Conservation (phyloP, 2,888 invertebrate species). For the Stenotaenia linearis region DNA sequence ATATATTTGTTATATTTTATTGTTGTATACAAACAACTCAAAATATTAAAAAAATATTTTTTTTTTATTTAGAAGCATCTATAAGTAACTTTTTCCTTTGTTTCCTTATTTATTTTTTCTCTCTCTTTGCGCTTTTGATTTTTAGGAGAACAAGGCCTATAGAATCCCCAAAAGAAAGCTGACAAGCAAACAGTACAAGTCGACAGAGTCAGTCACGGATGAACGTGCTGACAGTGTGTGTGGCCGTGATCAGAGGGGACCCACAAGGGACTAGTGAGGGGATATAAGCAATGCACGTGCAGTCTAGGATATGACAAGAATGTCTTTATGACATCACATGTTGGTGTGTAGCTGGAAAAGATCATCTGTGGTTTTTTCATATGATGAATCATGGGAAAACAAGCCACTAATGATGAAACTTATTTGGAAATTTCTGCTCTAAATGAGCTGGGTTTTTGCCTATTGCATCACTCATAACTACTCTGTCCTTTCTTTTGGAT, state of each 20-base stretch:
- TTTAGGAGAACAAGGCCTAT: neutral
- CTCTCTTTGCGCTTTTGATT: neutral
- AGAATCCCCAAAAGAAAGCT: constrained; percentile 24
- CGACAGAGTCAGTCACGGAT: constrained; percentile 24
- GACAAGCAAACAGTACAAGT: constrained; percentile 26
- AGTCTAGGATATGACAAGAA: constrained; percentile 24
- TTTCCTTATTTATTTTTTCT: neutral
- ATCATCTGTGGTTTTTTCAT: constrained; percentile 19
- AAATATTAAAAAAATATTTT: neutral
- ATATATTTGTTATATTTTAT: too few relatives aligned
- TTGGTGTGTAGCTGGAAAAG: constrained; percentile 7
- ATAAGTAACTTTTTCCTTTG: neutral
- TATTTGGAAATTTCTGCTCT: neutral
- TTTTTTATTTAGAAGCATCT: neutral
- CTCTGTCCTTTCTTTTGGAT: neutral
- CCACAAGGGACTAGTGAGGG: constrained; percentile 22
- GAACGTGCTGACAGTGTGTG: constrained; percentile 26
- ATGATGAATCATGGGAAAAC: constrained; percentile 15
- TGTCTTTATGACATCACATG: constrained; percentile 21
- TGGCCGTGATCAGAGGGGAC: constrained; percentile 26
- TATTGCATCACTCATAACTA: neutral
- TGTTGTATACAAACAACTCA: too few relatives aligned
- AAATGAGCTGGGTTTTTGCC: neutral
- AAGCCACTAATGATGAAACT: neutral
- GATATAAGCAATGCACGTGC: constrained; percentile 14